phyloP scores from a whole-genome alignment of 2,888 invertebrate genomes.

The Ischnus inquisitorius region DNA sequence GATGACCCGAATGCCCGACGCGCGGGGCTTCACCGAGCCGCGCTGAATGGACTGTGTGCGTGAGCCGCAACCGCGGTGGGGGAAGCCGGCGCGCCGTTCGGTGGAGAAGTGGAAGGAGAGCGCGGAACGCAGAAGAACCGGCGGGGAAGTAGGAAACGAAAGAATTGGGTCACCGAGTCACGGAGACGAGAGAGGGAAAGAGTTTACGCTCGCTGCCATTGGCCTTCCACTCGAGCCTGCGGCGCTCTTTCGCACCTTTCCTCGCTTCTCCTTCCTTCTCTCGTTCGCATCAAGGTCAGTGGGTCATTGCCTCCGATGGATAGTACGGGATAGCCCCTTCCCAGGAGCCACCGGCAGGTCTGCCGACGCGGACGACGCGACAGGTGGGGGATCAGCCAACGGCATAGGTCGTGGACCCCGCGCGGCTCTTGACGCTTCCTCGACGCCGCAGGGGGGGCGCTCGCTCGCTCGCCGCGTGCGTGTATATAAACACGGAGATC shows the following conservation, averaged over 20 bases:
- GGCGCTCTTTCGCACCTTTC: conserved; percentile 52
- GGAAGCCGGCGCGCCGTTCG: conserved; percentile 54
- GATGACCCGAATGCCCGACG: conserved; percentile 79
- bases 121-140: conserved; percentile 32
- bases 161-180: conserved; percentile 78
- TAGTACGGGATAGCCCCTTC: conserved; percentile 47
- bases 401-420: conserved; percentile 78
- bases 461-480: conserved; percentile 44
- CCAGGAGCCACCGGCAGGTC: conserved; percentile 48
- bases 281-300: conserved; percentile 81
- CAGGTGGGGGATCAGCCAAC: conserved; percentile 73
- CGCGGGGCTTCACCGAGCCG: conserved; percentile 58
- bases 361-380: conserved; percentile 48
- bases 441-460: conserved; percentile 54
- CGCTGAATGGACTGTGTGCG: conserved; percentile 14
- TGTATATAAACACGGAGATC: conserved; percentile 60
- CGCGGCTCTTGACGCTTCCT: conserved; percentile 16
- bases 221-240: conserved; percentile 67
- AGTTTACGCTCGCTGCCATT: conserved; percentile 68
- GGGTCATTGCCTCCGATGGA: conserved; percentile 80
- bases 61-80: conserved; percentile 21
- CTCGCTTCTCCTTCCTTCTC: conserved; percentile 31
- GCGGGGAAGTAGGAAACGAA: conserved; percentile 76
- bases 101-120: conserved; percentile 57
- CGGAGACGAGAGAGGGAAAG: conserved; percentile 67